phyloP scores from a whole-genome alignment of 1,140 invertebrate genomes.

The Phthorimaea operculella region DNA sequence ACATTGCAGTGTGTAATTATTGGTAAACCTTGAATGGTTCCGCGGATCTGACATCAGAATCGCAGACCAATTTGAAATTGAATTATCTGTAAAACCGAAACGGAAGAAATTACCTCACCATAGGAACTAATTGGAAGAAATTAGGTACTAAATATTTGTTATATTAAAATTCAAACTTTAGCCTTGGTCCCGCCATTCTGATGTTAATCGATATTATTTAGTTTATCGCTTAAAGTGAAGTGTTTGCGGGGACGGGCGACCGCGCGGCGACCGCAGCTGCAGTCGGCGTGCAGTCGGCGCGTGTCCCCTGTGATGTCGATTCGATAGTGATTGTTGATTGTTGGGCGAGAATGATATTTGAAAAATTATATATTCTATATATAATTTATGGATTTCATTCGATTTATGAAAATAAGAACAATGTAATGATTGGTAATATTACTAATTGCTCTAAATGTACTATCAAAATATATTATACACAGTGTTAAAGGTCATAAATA shows the following conservation, averaged over 20 bases:
- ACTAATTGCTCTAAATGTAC: slow-evolving; percentile 68
- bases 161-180: no score
- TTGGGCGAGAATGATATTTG: slow-evolving; percentile 59
- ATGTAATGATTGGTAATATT: slow-evolving; percentile 68
- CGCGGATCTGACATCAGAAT: no score
- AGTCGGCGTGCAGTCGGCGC: slow-evolving; percentile 3
- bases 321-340: slow-evolving; percentile 63
- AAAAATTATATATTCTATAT: slow-evolving; percentile 63
- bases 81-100: no score
- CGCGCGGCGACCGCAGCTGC: background rate
- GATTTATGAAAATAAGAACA: slow-evolving; percentile 64
- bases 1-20: no score
- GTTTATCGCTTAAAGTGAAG: slow-evolving; percentile 19
- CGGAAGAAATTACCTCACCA: no score
- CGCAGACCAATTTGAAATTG: no score
- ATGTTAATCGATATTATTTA: slow-evolving; percentile 16
- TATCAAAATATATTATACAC: slow-evolving; percentile 69
- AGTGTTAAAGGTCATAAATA: slow-evolving; percentile 69
- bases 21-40: no score
- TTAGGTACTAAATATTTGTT: no score
- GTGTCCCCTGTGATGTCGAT: slow-evolving; percentile 33
- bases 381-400: slow-evolving; percentile 66
- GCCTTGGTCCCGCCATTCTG: no score
- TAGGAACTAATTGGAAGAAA: no score
- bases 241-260: slow-evolving; percentile 15